Evolutionary conservation across 2,888 invertebrate genomes (phyloP), one percentile per base, ranked within the genome.

Genomic region (Chirona hameri): DNA sequence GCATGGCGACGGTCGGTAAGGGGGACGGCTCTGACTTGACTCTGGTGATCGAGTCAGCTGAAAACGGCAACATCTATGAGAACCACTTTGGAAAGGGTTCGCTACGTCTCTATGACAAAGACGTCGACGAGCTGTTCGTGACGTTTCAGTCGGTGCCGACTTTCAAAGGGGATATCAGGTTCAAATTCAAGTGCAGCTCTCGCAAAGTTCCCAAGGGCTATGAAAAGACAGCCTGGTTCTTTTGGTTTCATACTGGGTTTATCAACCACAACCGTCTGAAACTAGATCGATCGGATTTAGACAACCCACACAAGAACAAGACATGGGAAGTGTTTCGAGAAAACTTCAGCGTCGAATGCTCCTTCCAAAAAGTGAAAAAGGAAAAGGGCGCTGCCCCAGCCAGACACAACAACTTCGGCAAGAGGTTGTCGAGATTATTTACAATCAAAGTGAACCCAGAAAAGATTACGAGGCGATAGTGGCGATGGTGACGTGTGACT

Each of bases 191-290:
- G 76, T 76, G 76, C 46, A 76, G 76, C 24, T 76, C 76, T 24
- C 76, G 85, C 82, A 85, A 86, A 82, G 87, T 89, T 79, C 90
- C 90, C 12, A 87, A 86, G 85, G 88, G 88, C 10, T 89, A 89
- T 86, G 89, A 90, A 85, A 87, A 89, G 83, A 89, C 89, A 86
- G 88, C 89, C n/a, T 89, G 89, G 85, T 90, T 88, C 86, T 89
- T 89, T 85, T 90, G 90, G 89, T 90, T 90, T 86, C 88, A 90
- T 84, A 89, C 89, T 27, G 87, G 88, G 52, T 90, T 90, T 83
- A 87, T 90, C 72, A 87, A 88, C 84, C 85, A 88, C 81, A 86
- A 88, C 83, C 87, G 88, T 82, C 85, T 89, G 72, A 83, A 85
- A n/a, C 85, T 90, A 60, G 85, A 86, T n/a, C 85, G 90, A 82